Percentiles rank a stretch among this genome's conserved stretches.
Evolutionary conservation across 2,797 vertebrate species (phyloP).

Genomic region (Hydrocynus forskahlii): DNA sequence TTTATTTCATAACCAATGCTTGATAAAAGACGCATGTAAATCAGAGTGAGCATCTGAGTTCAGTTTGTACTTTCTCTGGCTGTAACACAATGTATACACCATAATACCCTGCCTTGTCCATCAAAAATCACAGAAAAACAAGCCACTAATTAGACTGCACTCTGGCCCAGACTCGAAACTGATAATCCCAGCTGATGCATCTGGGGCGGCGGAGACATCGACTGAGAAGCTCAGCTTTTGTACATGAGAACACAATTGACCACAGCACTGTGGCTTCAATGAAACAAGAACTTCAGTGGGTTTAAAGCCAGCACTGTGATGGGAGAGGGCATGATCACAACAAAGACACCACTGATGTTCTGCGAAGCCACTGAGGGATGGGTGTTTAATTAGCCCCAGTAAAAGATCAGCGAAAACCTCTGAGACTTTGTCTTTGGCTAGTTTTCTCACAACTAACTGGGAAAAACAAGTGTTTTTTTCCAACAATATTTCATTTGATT

Average conservation of each 20-base stretch:
- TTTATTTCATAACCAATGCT: not conserved
- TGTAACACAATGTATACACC: not conserved
- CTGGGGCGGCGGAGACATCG: conserved; percentile 70
- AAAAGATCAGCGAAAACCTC: conserved; percentile 26
- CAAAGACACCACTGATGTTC: conserved; percentile 49
- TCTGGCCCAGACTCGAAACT: conserved; percentile 66
- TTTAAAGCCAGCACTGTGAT: not conserved
- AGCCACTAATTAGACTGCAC: conserved; percentile 75
- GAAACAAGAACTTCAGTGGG: conserved; percentile 24
- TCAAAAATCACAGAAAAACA: conserved; percentile 61
- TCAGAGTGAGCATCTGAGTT: too few relatives aligned
- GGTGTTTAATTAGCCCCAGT: conserved; percentile 42
- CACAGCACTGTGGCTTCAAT: conserved; percentile 53
- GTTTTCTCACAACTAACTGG: not conserved
- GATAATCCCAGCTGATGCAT: conserved; percentile 72
- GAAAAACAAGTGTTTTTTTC: not conserved
- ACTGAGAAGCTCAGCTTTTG: conserved; percentile 65
- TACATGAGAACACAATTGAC: conserved; percentile 67
- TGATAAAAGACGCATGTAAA: not conserved
- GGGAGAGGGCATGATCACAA: conserved; percentile 36
- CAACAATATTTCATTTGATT: not conserved
- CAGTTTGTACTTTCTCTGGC: not conserved
- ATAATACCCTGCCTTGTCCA: conserved; percentile 10
- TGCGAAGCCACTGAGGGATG: conserved; percentile 30
- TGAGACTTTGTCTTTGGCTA: not conserved